Evolutionary conservation across 2,888 invertebrate genomes (phyloP), one percentile per base, ranked within the genome.

Genomic region (Stenchaetothrips biformis): DNA sequence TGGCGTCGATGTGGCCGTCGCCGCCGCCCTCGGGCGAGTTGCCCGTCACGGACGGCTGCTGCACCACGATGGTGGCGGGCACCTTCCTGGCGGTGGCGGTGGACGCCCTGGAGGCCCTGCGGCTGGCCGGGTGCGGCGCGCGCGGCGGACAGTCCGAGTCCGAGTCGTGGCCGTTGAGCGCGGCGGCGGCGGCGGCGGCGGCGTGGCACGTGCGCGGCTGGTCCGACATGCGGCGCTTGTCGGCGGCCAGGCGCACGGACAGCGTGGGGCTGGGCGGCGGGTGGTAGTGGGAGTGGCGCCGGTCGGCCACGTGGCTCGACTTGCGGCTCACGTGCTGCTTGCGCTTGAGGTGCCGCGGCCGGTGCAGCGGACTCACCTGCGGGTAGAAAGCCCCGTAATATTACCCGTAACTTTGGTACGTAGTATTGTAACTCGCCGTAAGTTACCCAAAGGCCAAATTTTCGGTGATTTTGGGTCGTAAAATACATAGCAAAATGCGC

Each of bases 221-320:
- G 78, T 74, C 79, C 79, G 80, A 79, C 21, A 78, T 48, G 48
- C 79, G 78, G 77, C 81, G 82, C 78, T 81, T 79, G 27, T 80
- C 80, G 78, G 59, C 25, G 25, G 67, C 67, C 21, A 11, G 21
- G 25, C 67, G 67, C 21, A 86, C 81, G 13, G 85, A 83, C 48
- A 86, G 80, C 67, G 67, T 78, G 67, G 81, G 80, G 77, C 82
- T 83, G 79, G 83, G 83, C 82, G 82, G 83, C 81, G 78, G 86
- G 84, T 47, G 86, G 86, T 13, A 86, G 86, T 67, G 87, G 86
- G 84, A 86, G 84, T 83, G 87, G 86, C 80, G 86, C 84, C 27
- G 85, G 84, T 80, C 85, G 85, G 67, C 67, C 25, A 74, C 67
- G 67, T 74, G 67, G 21, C 21, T 21, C 9, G 67, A 74, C 67